Base-by-base conservation (phyloP, 2,888 invertebrate species). In the Itoplectis maculator region DNA sequence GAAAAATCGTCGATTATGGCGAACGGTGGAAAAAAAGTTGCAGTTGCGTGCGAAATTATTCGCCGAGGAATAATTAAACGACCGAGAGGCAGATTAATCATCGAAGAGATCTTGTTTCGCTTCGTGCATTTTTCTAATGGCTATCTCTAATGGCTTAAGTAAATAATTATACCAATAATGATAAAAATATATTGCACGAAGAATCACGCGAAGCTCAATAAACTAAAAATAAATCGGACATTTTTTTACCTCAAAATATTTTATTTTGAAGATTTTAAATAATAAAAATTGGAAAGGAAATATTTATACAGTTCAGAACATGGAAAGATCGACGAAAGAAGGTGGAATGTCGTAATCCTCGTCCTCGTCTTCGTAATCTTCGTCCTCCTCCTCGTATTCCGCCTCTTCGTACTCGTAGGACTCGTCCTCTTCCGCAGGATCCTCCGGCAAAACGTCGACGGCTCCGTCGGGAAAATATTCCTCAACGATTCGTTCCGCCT, bases 381-480 rank as follows among this genome's bases (percentile, higher is more conserved):
- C 83, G 13, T 74, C 79, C 11, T 77, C 65, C 2, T 79, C 69
- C 8, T 81, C 81, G 7, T 61, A 78, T 5, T 77, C 84, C 9
- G 82, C 84, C 5, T 54, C 77, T 2, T 75, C 18, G 18, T 79
- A 74, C 13, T 84, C 72, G 13, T 81, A 37, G 35, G 45, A 65
- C 20, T 86, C 86, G 35, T 85, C 83, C 1, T 73, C 79, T 2
- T 81, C 82, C n/a, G 86, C 84, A 6, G 78, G 42, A 42, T 83
- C 83, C 6, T 66, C 35, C 20, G 81, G 59, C 0, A 79, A 6
- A 47, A 84, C 82, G 79, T 88, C 88, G 6, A 82, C 69, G 1
- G 85, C 83, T 6, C 94, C 95, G 1, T 94, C 93, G 0, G 96
- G 96, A 92, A 97, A 97, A 94, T 96, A 96, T 77, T 94, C 90